These are phyloP conservation scores for Nomada goodeniana DNA, from an alignment of 2,888 invertebrate species.

Conservation along the genomic window DNA sequence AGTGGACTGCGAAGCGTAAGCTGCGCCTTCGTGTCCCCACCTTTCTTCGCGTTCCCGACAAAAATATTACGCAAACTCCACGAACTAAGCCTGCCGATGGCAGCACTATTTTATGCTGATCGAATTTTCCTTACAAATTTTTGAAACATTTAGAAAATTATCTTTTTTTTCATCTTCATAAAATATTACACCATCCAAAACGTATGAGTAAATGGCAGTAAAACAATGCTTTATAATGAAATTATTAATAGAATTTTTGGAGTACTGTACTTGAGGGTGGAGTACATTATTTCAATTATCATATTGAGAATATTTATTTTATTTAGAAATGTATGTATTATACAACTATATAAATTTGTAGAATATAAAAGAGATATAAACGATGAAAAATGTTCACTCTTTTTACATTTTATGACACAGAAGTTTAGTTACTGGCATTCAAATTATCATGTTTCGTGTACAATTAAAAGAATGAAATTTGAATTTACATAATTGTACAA, in stretches of 20 bases:
- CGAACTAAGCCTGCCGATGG: slow-evolving; percentile 26
- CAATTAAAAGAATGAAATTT: background rate
- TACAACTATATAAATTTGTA: slow-evolving; percentile 24
- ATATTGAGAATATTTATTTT: slow-evolving; percentile 2
- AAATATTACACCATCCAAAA: background rate
- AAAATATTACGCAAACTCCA: slow-evolving; percentile 63
- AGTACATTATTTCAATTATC: slow-evolving; percentile 11
- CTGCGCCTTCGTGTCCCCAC: slow-evolving; percentile 66
- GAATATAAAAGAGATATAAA: background rate
- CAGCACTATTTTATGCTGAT: slow-evolving; percentile 41
- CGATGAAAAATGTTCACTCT: background rate
- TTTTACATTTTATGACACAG: background rate
- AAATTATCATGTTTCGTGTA: background rate
- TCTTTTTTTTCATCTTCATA: background rate
- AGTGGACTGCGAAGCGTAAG: slow-evolving; percentile 71
- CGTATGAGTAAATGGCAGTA: background rate
- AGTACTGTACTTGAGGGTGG: background rate
- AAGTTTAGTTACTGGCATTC: background rate
- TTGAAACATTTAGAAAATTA: background rate
- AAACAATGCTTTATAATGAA: no score
- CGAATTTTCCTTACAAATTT: background rate
- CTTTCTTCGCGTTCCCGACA: slow-evolving; percentile 63
- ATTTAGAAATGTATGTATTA: slow-evolving; percentile 20
- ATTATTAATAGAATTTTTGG: no score
- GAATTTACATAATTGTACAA: slow-evolving; percentile 16